These are phyloP conservation scores for Musca domestica DNA, from an alignment of 1,140 invertebrate species.

Conservation along the genomic window DNA sequence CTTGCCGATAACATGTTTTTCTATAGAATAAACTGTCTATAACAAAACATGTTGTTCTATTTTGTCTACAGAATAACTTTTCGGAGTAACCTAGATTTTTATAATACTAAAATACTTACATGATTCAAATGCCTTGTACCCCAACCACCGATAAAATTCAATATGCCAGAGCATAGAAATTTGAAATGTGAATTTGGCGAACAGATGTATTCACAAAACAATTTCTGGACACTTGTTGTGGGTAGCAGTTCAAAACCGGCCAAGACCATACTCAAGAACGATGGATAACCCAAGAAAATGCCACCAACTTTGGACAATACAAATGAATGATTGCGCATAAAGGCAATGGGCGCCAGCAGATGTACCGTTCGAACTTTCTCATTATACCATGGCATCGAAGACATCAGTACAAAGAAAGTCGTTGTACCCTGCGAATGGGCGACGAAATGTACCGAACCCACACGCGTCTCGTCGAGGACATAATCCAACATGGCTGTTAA, in stretches of 20 bases:
- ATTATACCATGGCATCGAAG: slow-evolving; percentile 61
- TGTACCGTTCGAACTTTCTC: slow-evolving; percentile 57
- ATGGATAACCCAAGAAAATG: slow-evolving; percentile 42
- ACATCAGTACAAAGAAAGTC: slow-evolving; percentile 58
- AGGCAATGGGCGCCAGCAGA: slow-evolving; percentile 63
- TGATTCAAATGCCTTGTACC: slow-evolving; percentile 46
- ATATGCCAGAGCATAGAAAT: slow-evolving; percentile 40
- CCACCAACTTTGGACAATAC: slow-evolving; percentile 54
- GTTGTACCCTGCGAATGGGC: slow-evolving; percentile 66
- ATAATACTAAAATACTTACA: slow-evolving; percentile 30
- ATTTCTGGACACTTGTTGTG: slow-evolving; percentile 40
- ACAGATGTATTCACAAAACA: slow-evolving; percentile 44
- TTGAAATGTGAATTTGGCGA: slow-evolving; percentile 39
- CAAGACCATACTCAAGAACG: slow-evolving; percentile 43
- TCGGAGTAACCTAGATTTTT: not conserved
- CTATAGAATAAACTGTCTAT: not conserved
- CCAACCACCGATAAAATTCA: slow-evolving; percentile 49
- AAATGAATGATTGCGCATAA: slow-evolving; percentile 57
- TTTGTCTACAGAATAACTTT: not conserved
- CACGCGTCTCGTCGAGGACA: slow-evolving; percentile 59
- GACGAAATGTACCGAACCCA: slow-evolving; percentile 61
- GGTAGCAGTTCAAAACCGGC: slow-evolving; percentile 44
- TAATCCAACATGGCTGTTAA: slow-evolving; percentile 68
- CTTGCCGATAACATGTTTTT: not conserved
- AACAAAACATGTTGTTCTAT: not conserved